Evolutionary conservation across 1,140 invertebrate genomes (phyloP).

Genomic region (Tyrophagus putrescentiae): DNA sequence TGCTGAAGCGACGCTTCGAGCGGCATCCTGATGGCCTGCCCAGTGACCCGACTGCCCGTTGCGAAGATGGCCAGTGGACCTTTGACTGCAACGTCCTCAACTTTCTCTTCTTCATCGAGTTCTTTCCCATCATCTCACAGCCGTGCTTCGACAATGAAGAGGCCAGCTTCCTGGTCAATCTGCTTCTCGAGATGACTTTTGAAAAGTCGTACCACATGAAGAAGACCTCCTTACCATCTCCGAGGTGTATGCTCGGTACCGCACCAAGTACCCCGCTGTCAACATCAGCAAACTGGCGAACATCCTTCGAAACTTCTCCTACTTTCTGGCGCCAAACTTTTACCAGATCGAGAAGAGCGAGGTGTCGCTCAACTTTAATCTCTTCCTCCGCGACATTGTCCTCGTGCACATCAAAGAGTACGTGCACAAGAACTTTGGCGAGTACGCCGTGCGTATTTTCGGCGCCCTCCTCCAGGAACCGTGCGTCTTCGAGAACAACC

Average conservation of each 20-base stretch:
- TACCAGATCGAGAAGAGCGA: neutral
- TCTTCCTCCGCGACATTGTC: neutral
- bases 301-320: neutral
- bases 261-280: neutral
- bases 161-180: neutral
- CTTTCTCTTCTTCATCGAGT: constrained; percentile 1
- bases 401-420: constrained; percentile 2
- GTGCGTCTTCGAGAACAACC: constrained; percentile 6
- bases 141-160: neutral
- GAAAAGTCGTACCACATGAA: neutral
- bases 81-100: constrained; percentile 1
- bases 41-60: neutral
- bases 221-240: neutral
- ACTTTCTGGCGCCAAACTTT: constrained; percentile 6
- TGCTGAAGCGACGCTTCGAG: neutral
- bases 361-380: constrained; percentile 1
- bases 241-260: neutral
- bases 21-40: neutral
- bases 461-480: neutral
- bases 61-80: neutral
- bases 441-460: constrained; percentile 6
- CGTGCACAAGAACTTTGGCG: constrained; percentile 3
- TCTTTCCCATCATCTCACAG: constrained; percentile 3
- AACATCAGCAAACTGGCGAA: neutral
- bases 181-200: constrained; percentile 1